Evolutionary conservation across 1,140 invertebrate genomes (phyloP), one percentile per base, ranked within the genome.

Genomic region (Brachionus manjavacas): DNA sequence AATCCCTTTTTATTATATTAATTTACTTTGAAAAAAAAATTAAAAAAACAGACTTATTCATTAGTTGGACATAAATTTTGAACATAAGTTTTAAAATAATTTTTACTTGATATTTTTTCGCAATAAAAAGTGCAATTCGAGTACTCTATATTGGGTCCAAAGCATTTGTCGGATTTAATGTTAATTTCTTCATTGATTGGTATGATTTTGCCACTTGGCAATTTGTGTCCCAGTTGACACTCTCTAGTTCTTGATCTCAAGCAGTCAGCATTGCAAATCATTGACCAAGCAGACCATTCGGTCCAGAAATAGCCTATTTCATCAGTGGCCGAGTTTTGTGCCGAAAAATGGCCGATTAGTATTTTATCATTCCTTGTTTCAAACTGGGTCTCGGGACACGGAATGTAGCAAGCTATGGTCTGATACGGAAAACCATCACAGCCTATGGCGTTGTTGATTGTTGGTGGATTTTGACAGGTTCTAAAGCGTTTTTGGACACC

Each of bases 121-220:
- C 79, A 81, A 43, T 14, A 81, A 68, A 81, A 81, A 20, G 79
- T 81, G 39, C 79, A 81, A 81, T 81, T 81, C 7, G 49, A 43
- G 23, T 64, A 81, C 12, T 81, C 79, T 14, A 81, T 25, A 64
- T 81, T 16, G 20, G 28, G 52, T 8, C 79, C 79, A 60, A 4
- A 39, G 23, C 79, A 81, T 64, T 64, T 64, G 4, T 81, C 52
- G 14, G n/a, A 35, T 49, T 49, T 76, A 8, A 76, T 25, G 7
- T 49, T 49, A 11, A 25, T 76, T 23, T 76, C 72, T 46, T 76
- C 72, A 49, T 76, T 76, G 12, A 49, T 49, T 4, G 25, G 72
- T 23, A 76, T 23, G 11, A 49, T n/a, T 25, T 76, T 76, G 1
- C 72, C 72, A 49, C 25, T 49, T 28, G 41, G 8, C 49, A 35